Base-by-base conservation (phyloP, 1,140 invertebrate genomes). In the Elymnias hypermnestra region DNA sequence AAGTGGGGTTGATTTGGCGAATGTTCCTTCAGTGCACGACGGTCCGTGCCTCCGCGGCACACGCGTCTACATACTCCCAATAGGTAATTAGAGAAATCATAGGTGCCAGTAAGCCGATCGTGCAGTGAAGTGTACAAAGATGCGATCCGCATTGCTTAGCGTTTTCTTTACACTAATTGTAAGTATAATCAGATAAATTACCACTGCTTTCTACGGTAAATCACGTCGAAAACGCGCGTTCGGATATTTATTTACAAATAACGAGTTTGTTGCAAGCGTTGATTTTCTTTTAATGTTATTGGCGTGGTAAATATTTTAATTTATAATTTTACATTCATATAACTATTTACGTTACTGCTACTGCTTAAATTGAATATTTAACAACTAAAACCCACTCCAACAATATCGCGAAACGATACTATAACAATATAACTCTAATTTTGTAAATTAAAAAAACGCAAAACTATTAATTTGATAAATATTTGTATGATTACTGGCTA, bases 141-240 rank as follows among this genome's bases (percentile, higher is more conserved):
- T 82, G 75, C 55, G 67, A 69, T 69, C 68, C 62, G 66, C 65
- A 21, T 49, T 75, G 29, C 46, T 69, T 50, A 75, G 71, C 62
- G 67, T 77, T 69, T 66, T 81, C 57, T 62, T 72, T 51, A 62
- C 66, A 53, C 52, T 78, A 41, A 61, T 75, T 64, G 77, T 82
- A 40, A 82, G 77, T 82, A 72, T 49, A 33, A 51, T 55, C 39
- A 49, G 17, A 21, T 57, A 37, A 37, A 43, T 46, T 35, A 39
- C 49, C 13, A 10, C n/a, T 51, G 51, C 47, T 53, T 53, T 56
- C 43, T 40, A 31, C 36, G 18, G 23, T 49, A 10, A 9, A 37
- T 36, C 38, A 37, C 9, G 14, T 40, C 10, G 14, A 15, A 25
- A 42, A 36, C 38, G n/a, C 13, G 38, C 19, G 25, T 40, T 40